These are phyloP conservation scores for Caenorhabditis afra DNA, from an alignment of 2,888 invertebrate species.

Conservation along the genomic window DNA sequence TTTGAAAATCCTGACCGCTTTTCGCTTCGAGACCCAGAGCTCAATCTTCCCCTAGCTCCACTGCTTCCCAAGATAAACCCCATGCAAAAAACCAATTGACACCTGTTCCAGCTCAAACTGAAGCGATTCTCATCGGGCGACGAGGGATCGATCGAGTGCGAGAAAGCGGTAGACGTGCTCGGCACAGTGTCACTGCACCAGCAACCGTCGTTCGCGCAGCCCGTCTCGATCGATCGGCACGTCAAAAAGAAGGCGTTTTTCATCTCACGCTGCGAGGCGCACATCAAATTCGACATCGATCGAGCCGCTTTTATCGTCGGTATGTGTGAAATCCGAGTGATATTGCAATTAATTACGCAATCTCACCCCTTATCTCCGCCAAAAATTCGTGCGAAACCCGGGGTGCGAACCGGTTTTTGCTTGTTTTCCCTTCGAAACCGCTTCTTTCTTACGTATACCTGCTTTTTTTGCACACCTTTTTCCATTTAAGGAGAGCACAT, in stretches of 20 bases:
- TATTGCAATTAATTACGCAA: too few species aligned
- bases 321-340: constrained; percentile 17
- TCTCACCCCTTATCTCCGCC: too few species aligned
- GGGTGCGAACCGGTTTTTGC: constrained; percentile 1
- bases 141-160: constrained; percentile 61
- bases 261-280: constrained; percentile 60
- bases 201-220: constrained; percentile 52
- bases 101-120: constrained; percentile 51
- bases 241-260: constrained; percentile 64
- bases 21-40: too few species aligned
- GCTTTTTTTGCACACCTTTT: too few species aligned
- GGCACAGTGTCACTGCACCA: constrained; percentile 57
- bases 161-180: constrained; percentile 63
- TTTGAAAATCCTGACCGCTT: too few species aligned
- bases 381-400: too few species aligned
- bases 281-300: constrained; percentile 63
- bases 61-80: too few species aligned
- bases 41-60: too few species aligned
- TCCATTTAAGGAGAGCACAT: constrained; percentile 62
- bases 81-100: too few species aligned
- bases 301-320: constrained; percentile 62
- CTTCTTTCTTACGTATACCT: not conserved
- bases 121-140: constrained; percentile 56
- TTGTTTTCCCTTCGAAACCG: not conserved
- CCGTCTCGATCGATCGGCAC: constrained; percentile 60